Evolutionary conservation across 2,888 invertebrate species (phyloP), one percentile per base, ranked within the genome.

Genomic region (Selenia dentaria): DNA sequence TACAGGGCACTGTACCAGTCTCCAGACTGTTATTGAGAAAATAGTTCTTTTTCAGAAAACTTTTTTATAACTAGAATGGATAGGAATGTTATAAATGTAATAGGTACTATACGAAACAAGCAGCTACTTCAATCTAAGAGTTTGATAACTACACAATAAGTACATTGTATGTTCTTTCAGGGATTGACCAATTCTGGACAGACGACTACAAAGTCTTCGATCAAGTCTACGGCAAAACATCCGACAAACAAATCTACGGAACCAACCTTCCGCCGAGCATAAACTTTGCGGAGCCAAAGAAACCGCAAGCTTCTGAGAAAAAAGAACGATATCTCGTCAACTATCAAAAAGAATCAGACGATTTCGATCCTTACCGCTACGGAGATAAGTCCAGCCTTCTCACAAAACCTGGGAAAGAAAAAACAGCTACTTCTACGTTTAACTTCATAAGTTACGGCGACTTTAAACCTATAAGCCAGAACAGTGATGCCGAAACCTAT

Each of bases 131-230:
- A n/a, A n/a, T n/a, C n/a, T n/a, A n/a, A n/a, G n/a, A n/a, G n/a
- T n/a, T n/a, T n/a, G n/a, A n/a, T n/a, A n/a, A n/a, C n/a, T n/a
- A n/a, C n/a, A n/a, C n/a, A n/a, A n/a, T n/a, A n/a, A n/a, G n/a
- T n/a, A n/a, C n/a, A n/a, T n/a, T n/a, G n/a, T n/a, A n/a, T 28
- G 6, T 41, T 18, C 20, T 26, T 29, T 9, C 13, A 27, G 47
- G 41, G n/a, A 24, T 48, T 35, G 47, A 45, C 12, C 78, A 86
- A 60, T 87, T 85, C 59, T 88, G 85, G 88, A 76, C 81, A 1
- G 87, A 89, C 24, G 86, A 89, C 54, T 82, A 78, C 61, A 90
- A 85, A 54, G 67, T 80, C 1, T 84, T 88, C 51, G 83, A 85
- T 28, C 81, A 87, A 55, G 64, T 89, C 2, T 90, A 88, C 52